Evolutionary conservation across 2,888 invertebrate genomes (phyloP), one percentile per base, ranked within the genome.

Genomic region (Reticulitermes lucifugus): DNA sequence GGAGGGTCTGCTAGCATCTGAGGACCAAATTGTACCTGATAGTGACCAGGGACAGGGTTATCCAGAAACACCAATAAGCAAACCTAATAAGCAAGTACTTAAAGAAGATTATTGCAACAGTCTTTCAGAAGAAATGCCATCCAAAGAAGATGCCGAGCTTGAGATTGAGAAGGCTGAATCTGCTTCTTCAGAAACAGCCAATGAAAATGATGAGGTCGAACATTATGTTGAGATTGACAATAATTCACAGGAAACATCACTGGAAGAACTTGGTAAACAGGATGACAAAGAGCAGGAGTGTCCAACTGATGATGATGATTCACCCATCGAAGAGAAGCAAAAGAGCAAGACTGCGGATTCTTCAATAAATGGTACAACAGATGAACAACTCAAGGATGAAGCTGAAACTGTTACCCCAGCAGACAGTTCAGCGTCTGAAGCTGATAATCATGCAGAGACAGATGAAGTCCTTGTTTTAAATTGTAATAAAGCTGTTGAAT

Each of bases 391-490:
- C 0, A 29, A 73, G 6, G 21, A 73, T 29, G 41, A 73, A 18
- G 25, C 73, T 14, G 18, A 73, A 12, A n/a, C 7, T 35, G 29
- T 21, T 21, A 21, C n/a, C 22, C 77, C 46, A 0, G 77, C 21
- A 12, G 73, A 10, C 21, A 41, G n/a, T 46, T 46, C 46, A 25
- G 2, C 12, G 10, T 43, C 77, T 41, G 77, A 77, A 21, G 22
- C 4, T 43, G 35, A 41, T 41, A 73, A 41, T 73, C 73, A 6
- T 29, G 43, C 77, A 46, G 75, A 75, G 14, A 84, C 29, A 18
- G 86, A 87, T 41, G 87, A 86, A 10, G 70, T 70, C 35, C 81
- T 70, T 70, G 70, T 21, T 43, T 85, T 87, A 46, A 73, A 55
- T 59, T 82, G 82, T 65, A 82, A 75, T 21, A 82, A 85, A 85